These are phyloP conservation scores for Archocentrus centrarchus DNA, from an alignment of 2,113 vertebrate genomes.

Conservation along the genomic window DNA sequence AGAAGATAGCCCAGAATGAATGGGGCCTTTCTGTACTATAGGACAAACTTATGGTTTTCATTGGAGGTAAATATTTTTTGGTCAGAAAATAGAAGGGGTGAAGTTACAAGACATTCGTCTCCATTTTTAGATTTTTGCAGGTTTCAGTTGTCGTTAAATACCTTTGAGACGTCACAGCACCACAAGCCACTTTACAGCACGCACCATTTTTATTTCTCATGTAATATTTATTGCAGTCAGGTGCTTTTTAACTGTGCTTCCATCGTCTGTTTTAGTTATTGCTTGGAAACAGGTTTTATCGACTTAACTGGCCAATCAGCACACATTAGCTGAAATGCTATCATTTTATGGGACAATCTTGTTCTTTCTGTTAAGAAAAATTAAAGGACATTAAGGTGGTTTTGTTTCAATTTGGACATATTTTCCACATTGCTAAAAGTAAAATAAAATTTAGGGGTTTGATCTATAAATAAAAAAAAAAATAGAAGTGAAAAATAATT, in stretches of 20 bases:
- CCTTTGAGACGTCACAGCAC: not conserved
- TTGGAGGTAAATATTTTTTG: not conserved
- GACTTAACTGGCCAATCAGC: not conserved
- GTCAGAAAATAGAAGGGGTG: not conserved
- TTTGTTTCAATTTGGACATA: not conserved
- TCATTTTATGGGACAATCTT: not conserved
- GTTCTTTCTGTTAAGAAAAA: not conserved
- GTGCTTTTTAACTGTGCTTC: not conserved
- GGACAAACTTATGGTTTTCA: not conserved
- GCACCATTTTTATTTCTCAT: not conserved
- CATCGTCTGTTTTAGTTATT: not conserved
- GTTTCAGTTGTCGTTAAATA: not conserved
- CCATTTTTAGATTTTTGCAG: fast-evolving
- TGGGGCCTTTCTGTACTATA: fast-evolving
- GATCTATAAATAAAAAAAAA: not conserved
- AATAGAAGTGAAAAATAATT: not conserved
- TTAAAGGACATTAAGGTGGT: not conserved
- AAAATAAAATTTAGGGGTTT: not conserved
- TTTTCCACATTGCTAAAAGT: not conserved
- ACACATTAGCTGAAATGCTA: not conserved
- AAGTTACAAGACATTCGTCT: fast-evolving
- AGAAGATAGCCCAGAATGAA: not conserved
- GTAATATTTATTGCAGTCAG: fast-evolving
- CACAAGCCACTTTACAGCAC: not conserved
- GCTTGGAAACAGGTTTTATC: not conserved